A percentile compares a stretch with the other conserved stretches of the same genome.
Evolutionary conservation across 2,797 vertebrate genomes (phyloP).

Genomic region (Dendrocincla fuliginosa): DNA sequence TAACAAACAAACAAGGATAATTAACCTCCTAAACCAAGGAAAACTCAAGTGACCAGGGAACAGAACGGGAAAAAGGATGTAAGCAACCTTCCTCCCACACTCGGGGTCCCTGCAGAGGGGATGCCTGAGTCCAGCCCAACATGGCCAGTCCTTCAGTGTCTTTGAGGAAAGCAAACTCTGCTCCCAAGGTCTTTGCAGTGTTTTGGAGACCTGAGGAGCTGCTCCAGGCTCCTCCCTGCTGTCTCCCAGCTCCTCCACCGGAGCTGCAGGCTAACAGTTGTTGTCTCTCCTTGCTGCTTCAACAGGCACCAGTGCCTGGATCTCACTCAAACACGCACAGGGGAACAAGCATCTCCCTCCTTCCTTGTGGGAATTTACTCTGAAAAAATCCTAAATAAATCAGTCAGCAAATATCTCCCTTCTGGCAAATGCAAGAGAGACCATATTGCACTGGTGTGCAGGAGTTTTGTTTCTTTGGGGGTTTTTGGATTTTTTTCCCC

Average conservation of each 20-base stretch:
- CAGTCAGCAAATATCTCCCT: background rate
- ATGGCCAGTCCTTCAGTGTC: background rate
- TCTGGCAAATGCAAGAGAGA: background rate
- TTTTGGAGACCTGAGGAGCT: background rate
- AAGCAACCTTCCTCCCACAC: background rate
- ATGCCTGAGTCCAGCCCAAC: background rate
- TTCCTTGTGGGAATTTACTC: background rate
- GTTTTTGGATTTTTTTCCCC: fast-evolving
- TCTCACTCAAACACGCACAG: background rate
- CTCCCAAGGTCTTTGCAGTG: background rate
- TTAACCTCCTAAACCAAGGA: background rate
- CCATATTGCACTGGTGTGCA: background rate
- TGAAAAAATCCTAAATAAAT: background rate
- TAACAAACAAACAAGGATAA: background rate
- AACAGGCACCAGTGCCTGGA: background rate
- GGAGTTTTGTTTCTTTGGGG: background rate
- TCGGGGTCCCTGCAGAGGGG: background rate
- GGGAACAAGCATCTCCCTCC: background rate
- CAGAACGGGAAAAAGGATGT: background rate
- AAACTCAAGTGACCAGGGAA: background rate
- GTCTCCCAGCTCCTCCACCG: background rate
- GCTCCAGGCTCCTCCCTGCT: background rate
- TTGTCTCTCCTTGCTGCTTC: background rate
- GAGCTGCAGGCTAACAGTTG: background rate
- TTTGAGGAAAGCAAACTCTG: background rate